phyloP scores from a whole-genome alignment of 2,888 invertebrate genomes.

The Aphrophora alni region DNA sequence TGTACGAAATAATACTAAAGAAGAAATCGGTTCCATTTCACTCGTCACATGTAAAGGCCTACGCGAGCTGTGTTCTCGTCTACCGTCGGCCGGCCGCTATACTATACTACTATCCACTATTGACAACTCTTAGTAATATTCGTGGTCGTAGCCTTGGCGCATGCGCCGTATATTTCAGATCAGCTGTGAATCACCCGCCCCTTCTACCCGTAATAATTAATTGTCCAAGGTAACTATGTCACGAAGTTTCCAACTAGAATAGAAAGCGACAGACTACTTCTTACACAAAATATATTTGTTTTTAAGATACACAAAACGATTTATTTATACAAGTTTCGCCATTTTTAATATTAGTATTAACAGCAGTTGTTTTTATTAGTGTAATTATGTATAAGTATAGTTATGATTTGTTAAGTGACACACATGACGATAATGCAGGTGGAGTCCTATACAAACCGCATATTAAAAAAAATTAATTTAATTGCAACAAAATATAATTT shows the following conservation, averaged over 20 bases:
- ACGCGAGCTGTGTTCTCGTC: neutral
- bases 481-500: no score
- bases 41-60: neutral
- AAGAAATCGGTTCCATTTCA: neutral
- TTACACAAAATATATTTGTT: neutral
- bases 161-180: neutral
- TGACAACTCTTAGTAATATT: constrained; percentile 6
- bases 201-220: constrained; percentile 6
- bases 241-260: neutral
- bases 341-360: no score
- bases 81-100: neutral
- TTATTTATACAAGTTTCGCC: neutral
- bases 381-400: no score
- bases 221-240: constrained; percentile 9
- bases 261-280: neutral
- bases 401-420: no score
- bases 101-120: neutral
- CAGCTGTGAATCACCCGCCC: constrained; percentile 9
- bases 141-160: constrained; percentile 1
- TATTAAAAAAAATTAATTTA: no score
- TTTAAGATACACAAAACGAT: neutral
- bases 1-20: neutral
- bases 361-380: no score
- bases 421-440: no score
- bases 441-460: no score